phyloP scores from a whole-genome alignment of 2,113 vertebrate genomes.

The Ailurus styani region DNA sequence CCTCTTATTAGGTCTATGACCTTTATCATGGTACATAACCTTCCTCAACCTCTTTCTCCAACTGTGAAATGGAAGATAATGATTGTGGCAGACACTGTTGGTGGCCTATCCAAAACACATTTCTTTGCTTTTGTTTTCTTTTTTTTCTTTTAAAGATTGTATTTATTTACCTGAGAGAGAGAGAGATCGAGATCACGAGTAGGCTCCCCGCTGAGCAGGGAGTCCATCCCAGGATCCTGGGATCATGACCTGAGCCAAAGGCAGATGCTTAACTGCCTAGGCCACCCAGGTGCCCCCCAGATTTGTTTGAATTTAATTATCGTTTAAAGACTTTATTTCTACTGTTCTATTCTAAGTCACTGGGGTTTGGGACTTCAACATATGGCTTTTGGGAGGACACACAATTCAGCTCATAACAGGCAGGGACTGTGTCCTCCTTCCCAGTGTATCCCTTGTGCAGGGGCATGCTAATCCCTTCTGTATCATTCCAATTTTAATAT shows the following conservation, averaged over 20 bases:
- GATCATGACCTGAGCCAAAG: too few species aligned
- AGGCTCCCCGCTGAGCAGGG: too few species aligned
- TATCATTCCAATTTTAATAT: neutral
- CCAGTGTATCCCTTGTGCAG: neutral
- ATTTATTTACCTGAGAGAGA: too few species aligned
- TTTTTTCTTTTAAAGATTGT: too few species aligned
- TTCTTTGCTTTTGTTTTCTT: neutral
- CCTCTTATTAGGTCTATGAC: neutral
- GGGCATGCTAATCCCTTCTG: neutral
- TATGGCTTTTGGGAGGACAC: neutral
- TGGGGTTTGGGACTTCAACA: neutral
- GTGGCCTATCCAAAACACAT: neutral
- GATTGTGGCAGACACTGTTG: neutral
- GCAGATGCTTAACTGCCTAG: too few species aligned
- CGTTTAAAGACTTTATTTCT: neutral
- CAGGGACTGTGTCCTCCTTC: neutral
- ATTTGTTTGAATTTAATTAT: neutral
- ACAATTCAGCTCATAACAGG: neutral
- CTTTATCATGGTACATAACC: neutral
- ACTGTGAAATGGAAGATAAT: neutral
- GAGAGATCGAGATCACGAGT: too few species aligned
- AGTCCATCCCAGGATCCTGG: too few species aligned
- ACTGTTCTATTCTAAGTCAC: neutral
- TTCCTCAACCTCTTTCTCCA: neutral
- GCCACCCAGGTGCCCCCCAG: too few species aligned